These are phyloP conservation scores for Penaeus chinensis DNA, from an alignment of 1,140 invertebrate genomes.

Conservation along the genomic window DNA sequence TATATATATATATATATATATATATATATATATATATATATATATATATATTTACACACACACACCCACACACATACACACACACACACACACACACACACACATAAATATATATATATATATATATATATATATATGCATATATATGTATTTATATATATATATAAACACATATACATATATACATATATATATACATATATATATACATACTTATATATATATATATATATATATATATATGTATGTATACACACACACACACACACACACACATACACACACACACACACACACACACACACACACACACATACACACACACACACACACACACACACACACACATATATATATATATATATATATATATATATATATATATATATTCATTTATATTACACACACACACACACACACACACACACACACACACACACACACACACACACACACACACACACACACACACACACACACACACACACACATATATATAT, in stretches of 20 bases:
- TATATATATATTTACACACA: background rate
- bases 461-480: background rate
- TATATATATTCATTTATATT: background rate
- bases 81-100: background rate
- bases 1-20: slow-evolving; percentile 6
- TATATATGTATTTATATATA: background rate
- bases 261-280: background rate
- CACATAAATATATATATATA: background rate
- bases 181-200: background rate
- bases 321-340: background rate
- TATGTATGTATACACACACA: background rate
- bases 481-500: background rate
- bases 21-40: slow-evolving; percentile 7
- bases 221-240: background rate
- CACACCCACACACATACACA: too few species aligned
- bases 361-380: background rate
- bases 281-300: background rate
- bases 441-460: background rate
- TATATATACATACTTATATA: slow-evolving; percentile 1
- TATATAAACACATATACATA: background rate
- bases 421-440: background rate
- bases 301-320: background rate
- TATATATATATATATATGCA: too few species aligned
- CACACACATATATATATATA: background rate
- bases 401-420: background rate